phyloP scores from a whole-genome alignment of 2,888 invertebrate genomes.

The Tenthredo mesomela region DNA sequence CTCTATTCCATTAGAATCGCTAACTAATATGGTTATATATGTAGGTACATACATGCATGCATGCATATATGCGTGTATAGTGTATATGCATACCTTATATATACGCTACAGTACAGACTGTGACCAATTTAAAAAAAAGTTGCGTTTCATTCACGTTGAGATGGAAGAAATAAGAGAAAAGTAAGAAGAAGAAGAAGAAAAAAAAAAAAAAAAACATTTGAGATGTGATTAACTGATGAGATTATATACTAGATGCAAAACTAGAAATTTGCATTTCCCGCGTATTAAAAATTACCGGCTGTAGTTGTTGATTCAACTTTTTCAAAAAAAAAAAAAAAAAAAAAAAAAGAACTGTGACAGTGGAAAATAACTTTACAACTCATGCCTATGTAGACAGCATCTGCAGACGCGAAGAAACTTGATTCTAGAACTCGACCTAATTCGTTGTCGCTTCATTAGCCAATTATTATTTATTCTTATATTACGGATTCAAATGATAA shows the following conservation, averaged over 20 bases:
- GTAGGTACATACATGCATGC: too few species aligned
- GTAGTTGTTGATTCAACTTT: neutral
- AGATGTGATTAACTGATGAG: constrained; percentile 5
- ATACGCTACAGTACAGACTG: neutral
- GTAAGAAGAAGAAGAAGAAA: neutral
- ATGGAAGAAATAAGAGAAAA: neutral
- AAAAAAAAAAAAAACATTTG: neutral
- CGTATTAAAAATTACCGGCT: constrained; percentile 12
- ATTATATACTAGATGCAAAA: constrained; percentile 2
- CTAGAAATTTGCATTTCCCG: neutral
- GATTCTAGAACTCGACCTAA: constrained; percentile 30
- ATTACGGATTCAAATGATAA: neutral
- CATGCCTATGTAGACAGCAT: neutral
- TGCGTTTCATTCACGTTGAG: neutral
- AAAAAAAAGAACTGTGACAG: neutral
- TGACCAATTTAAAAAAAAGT: constrained; percentile 29
- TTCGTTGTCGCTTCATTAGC: neutral
- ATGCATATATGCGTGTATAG: neutral
- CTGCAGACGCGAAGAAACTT: constrained; percentile 1
- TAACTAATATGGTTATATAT: too few species aligned
- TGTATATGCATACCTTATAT: neutral
- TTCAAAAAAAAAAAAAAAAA: neutral
- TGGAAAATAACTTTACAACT: neutral
- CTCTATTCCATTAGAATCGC: neutral
- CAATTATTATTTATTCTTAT: neutral